Evolutionary conservation across 1,140 invertebrate genomes (phyloP).

Genomic region (Leguminivora glycinivorella): DNA sequence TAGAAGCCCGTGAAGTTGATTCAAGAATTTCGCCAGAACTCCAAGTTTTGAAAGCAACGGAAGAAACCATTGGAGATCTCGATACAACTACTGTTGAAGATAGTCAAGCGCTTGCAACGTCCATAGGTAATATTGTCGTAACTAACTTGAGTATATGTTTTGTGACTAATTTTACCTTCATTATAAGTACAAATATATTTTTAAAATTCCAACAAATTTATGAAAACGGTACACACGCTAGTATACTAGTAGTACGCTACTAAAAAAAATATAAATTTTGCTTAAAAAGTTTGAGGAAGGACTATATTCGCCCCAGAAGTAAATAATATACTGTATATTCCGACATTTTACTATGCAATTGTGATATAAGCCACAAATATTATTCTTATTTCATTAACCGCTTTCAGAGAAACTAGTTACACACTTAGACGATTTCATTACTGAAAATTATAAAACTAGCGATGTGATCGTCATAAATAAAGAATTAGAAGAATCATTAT

Average conservation of each 20-base stretch:
- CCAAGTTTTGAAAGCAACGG: neutral
- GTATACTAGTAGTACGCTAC: too few species aligned
- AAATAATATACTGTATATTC: too few species aligned
- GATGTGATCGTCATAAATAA: conserved; percentile 1
- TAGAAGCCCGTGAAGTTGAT: neutral
- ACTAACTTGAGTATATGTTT: neutral
- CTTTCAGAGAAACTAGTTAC: conserved; percentile 11
- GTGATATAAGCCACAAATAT: too few species aligned
- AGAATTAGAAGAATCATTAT: neutral
- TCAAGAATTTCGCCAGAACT: neutral
- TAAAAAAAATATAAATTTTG: too few species aligned
- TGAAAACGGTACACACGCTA: too few species aligned
- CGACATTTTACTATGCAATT: too few species aligned
- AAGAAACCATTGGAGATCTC: neutral
- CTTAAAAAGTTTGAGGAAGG: too few species aligned
- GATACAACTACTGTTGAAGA: neutral
- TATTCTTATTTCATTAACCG: neutral
- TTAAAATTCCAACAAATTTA: too few species aligned
- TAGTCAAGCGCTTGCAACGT: neutral
- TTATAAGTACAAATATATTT: neutral
- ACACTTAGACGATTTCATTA: conserved; percentile 14
- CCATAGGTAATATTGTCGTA: neutral
- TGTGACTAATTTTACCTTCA: neutral
- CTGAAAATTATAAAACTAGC: neutral
- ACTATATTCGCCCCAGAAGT: too few species aligned